phyloP scores from a whole-genome alignment of 2,888 invertebrate species.

The Gortyna flavago region DNA sequence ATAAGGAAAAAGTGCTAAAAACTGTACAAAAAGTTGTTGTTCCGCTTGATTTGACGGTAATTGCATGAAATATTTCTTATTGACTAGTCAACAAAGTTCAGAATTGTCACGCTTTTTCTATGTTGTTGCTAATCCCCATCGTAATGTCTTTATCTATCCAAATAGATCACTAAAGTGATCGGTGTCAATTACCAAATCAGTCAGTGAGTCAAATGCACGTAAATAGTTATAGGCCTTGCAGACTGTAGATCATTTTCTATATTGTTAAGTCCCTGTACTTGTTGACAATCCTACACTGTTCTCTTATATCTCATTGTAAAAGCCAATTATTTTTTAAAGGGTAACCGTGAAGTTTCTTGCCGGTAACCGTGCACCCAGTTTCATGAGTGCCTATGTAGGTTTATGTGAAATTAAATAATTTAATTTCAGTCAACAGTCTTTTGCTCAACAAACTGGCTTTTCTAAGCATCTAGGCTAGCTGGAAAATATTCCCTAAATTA shows the following conservation, averaged over 20 bases:
- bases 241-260: background rate
- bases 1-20: conserved; percentile 31
- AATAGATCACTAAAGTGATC: background rate
- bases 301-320: no score
- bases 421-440: no score
- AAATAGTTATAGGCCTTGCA: background rate
- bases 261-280: background rate
- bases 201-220: background rate
- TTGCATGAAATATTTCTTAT: conserved; percentile 45
- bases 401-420: no score
- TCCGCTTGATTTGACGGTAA: conserved; percentile 40
- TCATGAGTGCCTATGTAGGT: no score
- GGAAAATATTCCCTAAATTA: no score
- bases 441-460: no score
- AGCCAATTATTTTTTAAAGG: no score
- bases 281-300: background rate
- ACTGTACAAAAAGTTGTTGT: conserved; percentile 10
- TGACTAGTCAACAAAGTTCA: conserved; percentile 45
- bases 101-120: conserved; percentile 43
- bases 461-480: no score
- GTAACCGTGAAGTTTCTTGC: no score
- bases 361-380: no score
- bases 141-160: conserved; percentile 6
- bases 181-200: background rate
- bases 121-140: background rate